These are phyloP conservation scores for Julus scanicus DNA, from an alignment of 2,888 invertebrate genomes.

Conservation along the genomic window DNA sequence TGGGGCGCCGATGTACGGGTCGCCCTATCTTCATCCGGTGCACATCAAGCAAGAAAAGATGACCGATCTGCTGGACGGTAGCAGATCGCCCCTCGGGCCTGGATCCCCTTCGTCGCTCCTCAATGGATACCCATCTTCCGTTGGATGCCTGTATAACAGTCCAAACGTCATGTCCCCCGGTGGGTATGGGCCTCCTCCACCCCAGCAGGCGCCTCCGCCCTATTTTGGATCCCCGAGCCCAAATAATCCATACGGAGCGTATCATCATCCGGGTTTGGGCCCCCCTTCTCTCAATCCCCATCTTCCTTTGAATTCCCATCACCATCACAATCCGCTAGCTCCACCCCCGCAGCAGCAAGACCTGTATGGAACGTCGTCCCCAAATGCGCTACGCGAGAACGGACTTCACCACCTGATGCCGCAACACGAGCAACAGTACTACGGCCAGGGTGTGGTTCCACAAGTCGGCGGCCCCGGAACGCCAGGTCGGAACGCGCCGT, in stretches of 20 bases:
- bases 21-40: slow-evolving; percentile 53
- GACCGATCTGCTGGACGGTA: slow-evolving; percentile 44
- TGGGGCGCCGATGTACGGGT: slow-evolving; percentile 46
- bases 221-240: slow-evolving; percentile 61
- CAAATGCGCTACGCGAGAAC: slow-evolving; percentile 59
- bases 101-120: slow-evolving; percentile 44
- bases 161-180: slow-evolving; percentile 25
- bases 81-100: slow-evolving; percentile 6
- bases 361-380: neutral
- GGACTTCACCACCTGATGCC: slow-evolving; percentile 69
- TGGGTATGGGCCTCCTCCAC: slow-evolving; percentile 63
- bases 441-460: slow-evolving; percentile 22
- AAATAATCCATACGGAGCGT: slow-evolving; percentile 61
- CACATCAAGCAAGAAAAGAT: slow-evolving; percentile 58
- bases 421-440: slow-evolving; percentile 71
- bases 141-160: slow-evolving; percentile 58
- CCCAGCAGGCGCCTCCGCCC: slow-evolving; percentile 63
- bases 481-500: neutral
- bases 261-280: slow-evolving; percentile 61
- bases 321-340: slow-evolving; percentile 67
- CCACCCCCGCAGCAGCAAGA: slow-evolving; percentile 59
- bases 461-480: neutral
- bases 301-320: slow-evolving; percentile 66
- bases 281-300: slow-evolving; percentile 60
- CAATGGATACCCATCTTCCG: slow-evolving; percentile 51